Base-by-base conservation (phyloP, 2,888 invertebrate species). In the Epistrophella euchroma region DNA sequence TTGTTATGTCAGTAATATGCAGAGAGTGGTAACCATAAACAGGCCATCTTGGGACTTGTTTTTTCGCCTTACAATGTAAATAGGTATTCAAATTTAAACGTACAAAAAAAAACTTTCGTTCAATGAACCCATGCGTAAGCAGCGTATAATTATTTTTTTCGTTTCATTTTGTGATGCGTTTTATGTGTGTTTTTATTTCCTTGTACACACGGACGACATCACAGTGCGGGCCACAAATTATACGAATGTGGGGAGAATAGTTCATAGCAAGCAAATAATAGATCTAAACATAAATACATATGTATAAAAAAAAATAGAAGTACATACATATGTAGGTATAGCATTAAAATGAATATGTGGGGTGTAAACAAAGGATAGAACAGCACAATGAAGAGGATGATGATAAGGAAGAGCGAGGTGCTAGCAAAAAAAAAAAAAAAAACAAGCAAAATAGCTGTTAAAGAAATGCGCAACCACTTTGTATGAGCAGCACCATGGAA, bases 111-210 rank as follows among this genome's bases (percentile, higher is more conserved):
- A 91, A 90, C 90, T 91, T 91, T 90, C 91, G 91, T 91, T 90
- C 91, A 91, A 90, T 91, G 91, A 91, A 91, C 91, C 89, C 90
- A 89, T 91, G 91, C 91, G 91, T 91, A 91, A 90, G 90, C 89
- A 90, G 90, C 89, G 89, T 89, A 88, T 62, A 83, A 78, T 73
- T 25, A 15, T 60, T 62, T 60, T 25, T 40, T 15, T 68, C 72
- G 28, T 62, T 68, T 32, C 10, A 37, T 47, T 70, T 32, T 37
- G n/a, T n/a, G n/a, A n/a, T 78, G 43, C 32, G 56, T 73, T 66
- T 17, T 52, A 47, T 70, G 66, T 45, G 43, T 82, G 47, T 74
- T 77, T 68, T 73, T 74, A 82, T 76, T 82, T 73, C 74, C 82
- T 77, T 77, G 70, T 71, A 72, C 55, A 70, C 68, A 64, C 55